Percentiles rank a stretch among this genome's conserved stretches.
Evolutionary conservation across 92 coral and sea anemone genomes (phyloP).

Genomic region (Anthopleura xanthogrammica): DNA sequence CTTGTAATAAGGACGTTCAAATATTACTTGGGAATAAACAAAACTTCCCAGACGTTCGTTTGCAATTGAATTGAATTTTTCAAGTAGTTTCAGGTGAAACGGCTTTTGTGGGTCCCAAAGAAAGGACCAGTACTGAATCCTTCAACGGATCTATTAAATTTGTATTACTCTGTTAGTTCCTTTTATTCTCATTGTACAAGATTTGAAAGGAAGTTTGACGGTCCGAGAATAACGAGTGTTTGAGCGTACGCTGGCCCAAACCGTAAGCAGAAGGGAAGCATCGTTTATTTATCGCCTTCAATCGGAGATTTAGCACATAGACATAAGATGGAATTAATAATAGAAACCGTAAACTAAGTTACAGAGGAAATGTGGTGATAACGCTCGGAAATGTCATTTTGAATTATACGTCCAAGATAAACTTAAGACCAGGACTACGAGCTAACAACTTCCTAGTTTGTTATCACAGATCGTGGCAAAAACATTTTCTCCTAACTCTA

Average conservation of each 20-base stretch:
- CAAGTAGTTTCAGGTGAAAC: constrained; percentile 25
- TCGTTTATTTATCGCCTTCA: not conserved
- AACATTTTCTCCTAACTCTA: not conserved
- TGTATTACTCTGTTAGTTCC: not conserved
- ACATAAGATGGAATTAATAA: constrained; percentile 54
- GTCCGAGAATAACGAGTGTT: not conserved
- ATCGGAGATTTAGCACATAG: constrained; percentile 27
- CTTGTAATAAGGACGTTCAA: constrained; percentile 23
- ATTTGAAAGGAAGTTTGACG: constrained; percentile 4
- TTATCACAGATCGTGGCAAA: not conserved
- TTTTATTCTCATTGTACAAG: constrained; percentile 3
- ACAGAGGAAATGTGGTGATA: constrained; percentile 65
- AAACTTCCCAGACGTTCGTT: constrained; percentile 13
- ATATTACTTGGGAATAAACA: constrained; percentile 34
- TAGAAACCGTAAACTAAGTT: constrained; percentile 39
- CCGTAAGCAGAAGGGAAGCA: not conserved
- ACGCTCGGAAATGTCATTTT: constrained; percentile 66
- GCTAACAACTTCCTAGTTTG: constrained; percentile 40
- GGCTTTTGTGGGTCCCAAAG: constrained; percentile 20
- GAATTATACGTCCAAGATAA: constrained; percentile 50
- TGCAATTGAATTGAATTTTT: constrained; percentile 24
- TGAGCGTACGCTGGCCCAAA: not conserved
- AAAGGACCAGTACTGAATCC: not conserved
- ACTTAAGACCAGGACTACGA: constrained; percentile 26
- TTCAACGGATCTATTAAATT: constrained; percentile 10